Evolutionary conservation across 1,140 invertebrate species (phyloP).

Genomic region (Battus philenor): DNA sequence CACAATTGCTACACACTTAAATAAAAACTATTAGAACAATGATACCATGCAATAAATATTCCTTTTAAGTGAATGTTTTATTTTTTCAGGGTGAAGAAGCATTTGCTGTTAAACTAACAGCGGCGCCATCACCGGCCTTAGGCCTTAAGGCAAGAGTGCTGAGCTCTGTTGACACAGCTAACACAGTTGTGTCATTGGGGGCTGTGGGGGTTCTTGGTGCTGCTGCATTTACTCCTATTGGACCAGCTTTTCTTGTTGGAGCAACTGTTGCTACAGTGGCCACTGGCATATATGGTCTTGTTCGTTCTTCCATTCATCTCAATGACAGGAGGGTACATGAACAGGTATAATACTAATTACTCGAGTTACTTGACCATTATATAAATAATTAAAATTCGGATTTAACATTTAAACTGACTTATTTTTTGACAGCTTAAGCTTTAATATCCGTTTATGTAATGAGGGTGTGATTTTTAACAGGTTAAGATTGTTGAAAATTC

Average conservation of each 20-base stretch:
- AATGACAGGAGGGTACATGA: conserved; percentile 52
- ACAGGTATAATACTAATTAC: too few species aligned
- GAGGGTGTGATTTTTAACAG: too few species aligned
- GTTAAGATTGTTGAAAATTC: too few species aligned
- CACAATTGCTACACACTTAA: too few species aligned
- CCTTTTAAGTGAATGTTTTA: too few species aligned
- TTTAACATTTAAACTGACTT: too few species aligned
- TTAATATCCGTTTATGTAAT: too few species aligned
- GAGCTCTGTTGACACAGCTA: conserved; percentile 53
- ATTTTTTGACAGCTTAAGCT: too few species aligned
- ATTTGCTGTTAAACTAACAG: conserved; percentile 55
- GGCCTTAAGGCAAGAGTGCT: conserved; percentile 51
- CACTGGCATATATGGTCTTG: conserved; percentile 60
- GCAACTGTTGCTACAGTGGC: conserved; percentile 50
- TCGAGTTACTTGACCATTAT: neutral
- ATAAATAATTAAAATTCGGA: neutral
- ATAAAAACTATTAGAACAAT: too few species aligned
- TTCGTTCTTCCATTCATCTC: conserved; percentile 56
- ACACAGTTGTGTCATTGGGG: conserved; percentile 52
- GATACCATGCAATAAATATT: too few species aligned
- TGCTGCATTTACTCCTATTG: conserved; percentile 58
- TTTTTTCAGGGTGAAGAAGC: conserved; percentile 46
- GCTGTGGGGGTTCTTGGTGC: conserved; percentile 58
- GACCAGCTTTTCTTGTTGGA: conserved; percentile 45
- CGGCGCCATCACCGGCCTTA: conserved; percentile 48